Percentiles rank a stretch among this genome's conserved stretches.
Evolutionary conservation across 2,113 vertebrate genomes (phyloP).

Genomic region (Hirundichthys speculiger): DNA sequence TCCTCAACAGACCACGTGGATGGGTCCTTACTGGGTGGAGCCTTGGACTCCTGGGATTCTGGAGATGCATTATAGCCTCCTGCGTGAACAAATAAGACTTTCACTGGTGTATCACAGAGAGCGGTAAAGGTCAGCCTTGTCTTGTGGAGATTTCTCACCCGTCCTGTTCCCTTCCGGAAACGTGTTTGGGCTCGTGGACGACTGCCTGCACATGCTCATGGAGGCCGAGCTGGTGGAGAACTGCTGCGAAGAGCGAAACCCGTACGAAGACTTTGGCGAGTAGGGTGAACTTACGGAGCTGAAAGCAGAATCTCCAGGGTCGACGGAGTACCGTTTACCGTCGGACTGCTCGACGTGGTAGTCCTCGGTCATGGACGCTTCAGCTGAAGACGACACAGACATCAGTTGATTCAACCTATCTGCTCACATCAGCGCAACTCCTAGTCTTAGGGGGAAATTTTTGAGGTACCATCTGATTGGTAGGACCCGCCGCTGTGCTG

Average conservation of each 20-base stretch:
- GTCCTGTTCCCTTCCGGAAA: constrained; percentile 87
- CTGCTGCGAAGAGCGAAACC: constrained; percentile 77
- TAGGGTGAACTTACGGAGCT: constrained; percentile 80
- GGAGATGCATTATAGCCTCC: constrained; percentile 83
- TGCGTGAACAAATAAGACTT: neutral
- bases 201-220: constrained; percentile 77
- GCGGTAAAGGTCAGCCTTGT: neutral
- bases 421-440: neutral
- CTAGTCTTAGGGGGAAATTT: neutral
- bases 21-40: constrained; percentile 86
- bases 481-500: constrained; percentile 69
- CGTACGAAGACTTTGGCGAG: constrained; percentile 73
- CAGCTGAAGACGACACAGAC: constrained; percentile 63
- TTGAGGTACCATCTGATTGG: constrained; percentile 73
- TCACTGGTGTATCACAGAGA: neutral
- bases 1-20: constrained; percentile 92
- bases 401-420: neutral
- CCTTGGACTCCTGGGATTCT: constrained; percentile 79
- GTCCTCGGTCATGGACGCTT: constrained; percentile 83
- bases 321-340: constrained; percentile 80
- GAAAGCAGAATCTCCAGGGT: constrained; percentile 81
- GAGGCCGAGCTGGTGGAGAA: constrained; percentile 73
- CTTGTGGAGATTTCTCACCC: constrained; percentile 75
- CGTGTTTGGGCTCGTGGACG: constrained; percentile 77
- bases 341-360: constrained; percentile 78